A percentile compares a stretch with the other conserved stretches of the same genome.
phyloP scores from a whole-genome alignment of 2,113 vertebrate species.

The Ginglymostoma cirratum region DNA sequence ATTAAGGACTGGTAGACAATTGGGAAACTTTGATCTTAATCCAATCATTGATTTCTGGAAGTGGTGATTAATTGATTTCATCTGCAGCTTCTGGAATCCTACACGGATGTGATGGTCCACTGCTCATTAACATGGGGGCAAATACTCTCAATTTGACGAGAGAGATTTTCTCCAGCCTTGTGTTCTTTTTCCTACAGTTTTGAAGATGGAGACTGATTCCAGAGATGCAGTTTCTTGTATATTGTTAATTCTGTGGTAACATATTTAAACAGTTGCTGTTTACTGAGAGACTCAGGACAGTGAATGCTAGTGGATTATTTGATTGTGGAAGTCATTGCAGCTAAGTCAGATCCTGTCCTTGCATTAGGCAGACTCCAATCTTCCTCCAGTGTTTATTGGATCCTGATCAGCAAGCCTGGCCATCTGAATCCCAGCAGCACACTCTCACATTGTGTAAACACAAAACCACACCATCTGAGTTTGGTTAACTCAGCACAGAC shows the following conservation, averaged over 20 bases:
- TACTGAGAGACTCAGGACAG: background rate
- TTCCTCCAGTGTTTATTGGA: background rate
- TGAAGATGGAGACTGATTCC: background rate
- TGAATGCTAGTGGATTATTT: background rate
- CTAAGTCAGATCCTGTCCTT: background rate
- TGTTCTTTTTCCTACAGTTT: background rate
- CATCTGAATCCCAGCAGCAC: background rate
- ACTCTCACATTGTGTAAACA: background rate
- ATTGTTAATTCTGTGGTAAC: background rate
- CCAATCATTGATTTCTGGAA: background rate
- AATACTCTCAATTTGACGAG: background rate
- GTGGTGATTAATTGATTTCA: background rate
- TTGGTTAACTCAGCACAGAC: background rate
- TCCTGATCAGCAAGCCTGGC: background rate
- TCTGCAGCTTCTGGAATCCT: background rate
- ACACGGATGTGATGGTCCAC: background rate
- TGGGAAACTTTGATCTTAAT: background rate
- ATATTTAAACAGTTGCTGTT: background rate
- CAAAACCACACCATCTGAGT: background rate
- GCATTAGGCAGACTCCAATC: background rate
- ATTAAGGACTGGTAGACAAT: background rate
- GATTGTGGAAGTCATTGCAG: background rate
- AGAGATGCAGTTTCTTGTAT: background rate
- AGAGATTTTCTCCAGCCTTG: background rate
- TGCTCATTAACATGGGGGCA: slow-evolving; percentile 4